These are phyloP conservation scores for Artemia sp. DNA, from an alignment of 2,888 invertebrate genomes.

Conservation along the genomic window DNA sequence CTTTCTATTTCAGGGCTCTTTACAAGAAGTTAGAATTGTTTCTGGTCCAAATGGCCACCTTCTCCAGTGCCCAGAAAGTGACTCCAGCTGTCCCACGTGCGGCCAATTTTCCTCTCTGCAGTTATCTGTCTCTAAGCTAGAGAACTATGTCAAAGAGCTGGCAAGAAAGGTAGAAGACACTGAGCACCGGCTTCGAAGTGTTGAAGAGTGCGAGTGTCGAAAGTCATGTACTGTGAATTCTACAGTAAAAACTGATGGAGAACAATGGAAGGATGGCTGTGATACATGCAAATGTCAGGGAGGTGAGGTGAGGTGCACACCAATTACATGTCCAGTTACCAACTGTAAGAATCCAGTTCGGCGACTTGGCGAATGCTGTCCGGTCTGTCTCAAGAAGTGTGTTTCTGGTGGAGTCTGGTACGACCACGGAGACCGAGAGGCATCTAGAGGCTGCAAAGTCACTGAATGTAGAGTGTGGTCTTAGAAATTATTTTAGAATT, in stretches of 20 bases:
- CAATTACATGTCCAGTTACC: slow-evolving; percentile 56
- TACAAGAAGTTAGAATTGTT: slow-evolving; percentile 71
- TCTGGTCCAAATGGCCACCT: slow-evolving; percentile 69
- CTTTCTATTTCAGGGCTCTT: slow-evolving; percentile 70
- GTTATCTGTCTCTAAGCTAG: slow-evolving; percentile 60
- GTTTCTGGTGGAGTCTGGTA: slow-evolving; percentile 47
- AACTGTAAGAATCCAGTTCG: slow-evolving; percentile 63
- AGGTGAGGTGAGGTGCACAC: slow-evolving; percentile 65
- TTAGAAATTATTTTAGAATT: too few species aligned
- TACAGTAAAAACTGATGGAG: slow-evolving; percentile 55
- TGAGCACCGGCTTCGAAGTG: slow-evolving; percentile 54
- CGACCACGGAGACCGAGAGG: slow-evolving; percentile 61
- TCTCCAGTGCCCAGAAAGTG: slow-evolving; percentile 62
- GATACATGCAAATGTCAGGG: slow-evolving; percentile 64
- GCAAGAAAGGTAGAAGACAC: slow-evolving; percentile 66
- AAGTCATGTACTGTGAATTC: slow-evolving; percentile 69
- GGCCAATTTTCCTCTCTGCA: slow-evolving; percentile 70
- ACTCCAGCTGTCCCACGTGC: slow-evolving; percentile 74
- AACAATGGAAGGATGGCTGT: slow-evolving; percentile 67
- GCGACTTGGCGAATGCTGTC: slow-evolving; percentile 64
- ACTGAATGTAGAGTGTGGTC: slow-evolving; percentile 72
- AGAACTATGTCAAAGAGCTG: slow-evolving; percentile 60
- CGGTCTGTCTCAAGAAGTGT: slow-evolving; percentile 64
- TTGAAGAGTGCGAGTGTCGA: slow-evolving; percentile 79
- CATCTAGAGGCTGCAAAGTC: slow-evolving; percentile 56